These are phyloP conservation scores for Lingula anatina DNA, from an alignment of 2,888 invertebrate genomes.

Conservation along the genomic window DNA sequence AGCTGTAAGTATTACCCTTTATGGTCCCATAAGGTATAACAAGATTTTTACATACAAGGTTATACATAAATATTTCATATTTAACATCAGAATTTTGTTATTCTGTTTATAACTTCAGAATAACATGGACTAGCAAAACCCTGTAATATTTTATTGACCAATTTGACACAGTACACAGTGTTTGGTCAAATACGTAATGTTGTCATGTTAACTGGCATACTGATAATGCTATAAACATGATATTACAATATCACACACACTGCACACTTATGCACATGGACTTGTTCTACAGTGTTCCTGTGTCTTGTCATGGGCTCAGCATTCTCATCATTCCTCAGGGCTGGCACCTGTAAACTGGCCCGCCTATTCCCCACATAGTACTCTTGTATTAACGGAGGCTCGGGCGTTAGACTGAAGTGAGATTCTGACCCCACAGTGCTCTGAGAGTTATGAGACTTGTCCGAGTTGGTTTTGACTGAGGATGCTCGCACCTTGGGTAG, in stretches of 20 bases:
- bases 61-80: too few relatives aligned
- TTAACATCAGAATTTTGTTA: too few relatives aligned
- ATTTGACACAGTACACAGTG: too few relatives aligned
- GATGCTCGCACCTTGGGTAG: slow-evolving; percentile 18
- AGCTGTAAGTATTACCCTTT: too few relatives aligned
- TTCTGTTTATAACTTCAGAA: too few relatives aligned
- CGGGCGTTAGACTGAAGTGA: slow-evolving; percentile 4
- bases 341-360: neutral
- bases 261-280: slow-evolving; percentile 35
- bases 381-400: slow-evolving; percentile 15
- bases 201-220: too few relatives aligned
- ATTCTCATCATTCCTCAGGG: neutral
- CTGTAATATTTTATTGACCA: too few relatives aligned
- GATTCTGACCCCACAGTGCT: neutral
- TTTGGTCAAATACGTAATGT: too few relatives aligned
- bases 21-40: too few relatives aligned
- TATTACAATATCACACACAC: slow-evolving; percentile 34
- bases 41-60: too few relatives aligned
- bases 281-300: slow-evolving; percentile 19
- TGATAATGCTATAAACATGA: neutral
- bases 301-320: neutral
- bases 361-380: too few relatives aligned
- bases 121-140: too few relatives aligned
- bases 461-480: slow-evolving; percentile 1
- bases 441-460: neutral